Percentiles rank a stretch among this genome's conserved stretches.
Conservation (phyloP, 2,113 vertebrate genomes). For the Telmatochromis brachygnathus region DNA sequence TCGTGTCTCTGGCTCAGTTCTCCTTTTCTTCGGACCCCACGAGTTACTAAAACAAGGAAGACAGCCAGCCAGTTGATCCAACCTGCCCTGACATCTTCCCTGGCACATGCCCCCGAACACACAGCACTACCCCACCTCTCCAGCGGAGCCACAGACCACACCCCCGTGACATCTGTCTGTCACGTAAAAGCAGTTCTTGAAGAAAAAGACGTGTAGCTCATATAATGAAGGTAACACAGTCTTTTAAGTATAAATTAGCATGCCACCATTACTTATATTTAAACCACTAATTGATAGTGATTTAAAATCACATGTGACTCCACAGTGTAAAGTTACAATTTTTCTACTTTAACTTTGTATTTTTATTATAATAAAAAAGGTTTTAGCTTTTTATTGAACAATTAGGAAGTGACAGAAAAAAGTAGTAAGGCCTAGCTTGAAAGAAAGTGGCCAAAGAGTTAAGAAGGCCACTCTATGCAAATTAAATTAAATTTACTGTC, state of each 20-base stretch:
- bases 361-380: background rate
- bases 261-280: background rate
- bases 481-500: background rate
- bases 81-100: no score
- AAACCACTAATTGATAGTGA: background rate
- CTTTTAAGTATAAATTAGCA: background rate
- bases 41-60: background rate
- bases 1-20: background rate
- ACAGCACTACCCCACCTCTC: background rate
- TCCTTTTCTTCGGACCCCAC: background rate
- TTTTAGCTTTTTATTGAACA: background rate
- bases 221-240: background rate
- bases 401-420: background rate
- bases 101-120: background rate
- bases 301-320: background rate
- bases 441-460: background rate
- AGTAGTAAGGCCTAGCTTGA: background rate
- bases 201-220: background rate
- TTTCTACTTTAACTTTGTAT: background rate
- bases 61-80: no score
- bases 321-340: background rate
- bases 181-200: background rate
- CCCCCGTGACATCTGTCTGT: background rate
- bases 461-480: background rate
- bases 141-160: background rate